Percentiles rank a stretch among this genome's conserved stretches.
Conservation (phyloP, 2,113 vertebrate species). For the Octodon degus region DNA sequence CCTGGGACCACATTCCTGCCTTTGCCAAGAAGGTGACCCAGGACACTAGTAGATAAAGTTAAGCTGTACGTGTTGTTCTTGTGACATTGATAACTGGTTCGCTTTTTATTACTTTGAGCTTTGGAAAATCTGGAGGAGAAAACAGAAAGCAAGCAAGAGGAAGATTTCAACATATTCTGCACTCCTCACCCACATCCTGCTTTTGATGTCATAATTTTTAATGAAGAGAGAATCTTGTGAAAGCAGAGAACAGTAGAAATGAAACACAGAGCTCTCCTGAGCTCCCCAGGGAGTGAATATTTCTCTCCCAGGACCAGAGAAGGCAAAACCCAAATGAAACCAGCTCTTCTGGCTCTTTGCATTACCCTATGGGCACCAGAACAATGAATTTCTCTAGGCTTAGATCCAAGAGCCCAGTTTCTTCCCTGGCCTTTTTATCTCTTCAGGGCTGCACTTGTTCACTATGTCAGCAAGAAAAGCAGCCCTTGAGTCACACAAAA, state of each 20-base stretch:
- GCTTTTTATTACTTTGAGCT: conserved; percentile 6
- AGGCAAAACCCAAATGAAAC: conserved; percentile 63
- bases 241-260: conserved; percentile 2
- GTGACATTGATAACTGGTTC: background rate
- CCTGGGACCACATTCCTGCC: background rate
- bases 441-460: background rate
- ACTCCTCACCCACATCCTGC: background rate
- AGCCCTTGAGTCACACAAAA: background rate
- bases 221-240: background rate
- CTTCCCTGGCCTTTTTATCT: conserved; percentile 25
- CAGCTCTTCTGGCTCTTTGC: conserved; percentile 58
- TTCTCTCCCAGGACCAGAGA: conserved; percentile 55
- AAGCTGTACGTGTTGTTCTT: background rate
- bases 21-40: background rate
- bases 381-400: conserved; percentile 70
- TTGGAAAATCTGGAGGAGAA: background rate
- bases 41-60: background rate
- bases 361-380: conserved; percentile 33
- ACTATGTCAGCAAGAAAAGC: conserved; percentile 13
- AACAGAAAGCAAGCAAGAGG: background rate
- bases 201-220: background rate
- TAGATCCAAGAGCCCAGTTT: conserved; percentile 14
- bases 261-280: conserved; percentile 39
- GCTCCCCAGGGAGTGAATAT: conserved; percentile 6
- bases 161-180: background rate